Base-by-base conservation (phyloP, 2,797 vertebrate genomes). In the Neopelma chrysocephalum region DNA sequence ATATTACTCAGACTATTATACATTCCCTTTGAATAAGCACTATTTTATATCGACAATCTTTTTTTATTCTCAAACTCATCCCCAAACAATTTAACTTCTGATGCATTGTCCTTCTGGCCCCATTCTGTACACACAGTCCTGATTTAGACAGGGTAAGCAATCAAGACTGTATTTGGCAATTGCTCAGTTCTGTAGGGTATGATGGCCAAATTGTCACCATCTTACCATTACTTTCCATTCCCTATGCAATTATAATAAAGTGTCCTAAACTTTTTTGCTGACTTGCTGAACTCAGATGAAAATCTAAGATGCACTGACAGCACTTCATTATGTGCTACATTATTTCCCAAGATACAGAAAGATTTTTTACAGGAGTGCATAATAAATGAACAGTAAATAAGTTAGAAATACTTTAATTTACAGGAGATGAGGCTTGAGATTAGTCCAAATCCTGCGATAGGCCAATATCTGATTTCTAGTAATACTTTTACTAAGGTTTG, bases 221-320 rank as follows among this genome's bases (percentile, higher is more conserved):
- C 75, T 85, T 57, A 65, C 86, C 78, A 90, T 96, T 94, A 97
- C 70, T 92, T 96, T 95, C 90, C 88, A 22, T 95, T 96, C 88
- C 92, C 81, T 62, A 31, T 80, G 65, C 81, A 93, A 94, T 95
- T 95, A 94, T 31, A 91, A 70, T 89, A 89, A 94, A 87, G 50
- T 89, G 83, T 84, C 62, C 75, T 82, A 95, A 95, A 93, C 94
- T 96, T 95, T 86, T 91, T 71, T 93, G 94, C 94, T 95, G 96
- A 88, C 43, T 48, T 65, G 82, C 79, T 87, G 89, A 93, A 94
- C 89, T 95, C 75, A 43, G 23, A 89, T 82, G 75, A 90, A 92
- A 91, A 87, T 64, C 77, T 93, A 64, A 90, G 88, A 87, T 71
- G 79, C 64, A 58, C 53, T 91, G 90, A 82, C 90, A 91, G 76